phyloP scores from a whole-genome alignment of 1,140 invertebrate species.

The Uloborus diversus region DNA sequence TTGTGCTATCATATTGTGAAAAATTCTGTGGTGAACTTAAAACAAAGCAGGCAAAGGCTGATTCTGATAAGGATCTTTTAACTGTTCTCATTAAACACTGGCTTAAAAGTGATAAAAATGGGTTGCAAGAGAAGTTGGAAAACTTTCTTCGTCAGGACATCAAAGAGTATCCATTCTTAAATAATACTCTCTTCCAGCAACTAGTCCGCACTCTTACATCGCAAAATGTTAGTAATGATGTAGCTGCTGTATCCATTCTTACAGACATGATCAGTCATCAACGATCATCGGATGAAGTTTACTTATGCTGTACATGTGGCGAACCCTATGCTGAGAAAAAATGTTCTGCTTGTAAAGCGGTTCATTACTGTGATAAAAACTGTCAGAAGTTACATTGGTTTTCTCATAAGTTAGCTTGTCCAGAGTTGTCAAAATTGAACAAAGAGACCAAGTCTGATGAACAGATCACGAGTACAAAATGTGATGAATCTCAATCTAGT shows the following conservation, averaged over 20 bases:
- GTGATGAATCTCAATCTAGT: no score
- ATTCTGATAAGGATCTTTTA: conserved; percentile 60
- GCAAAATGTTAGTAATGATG: conserved; percentile 69
- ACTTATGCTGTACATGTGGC: conserved; percentile 86
- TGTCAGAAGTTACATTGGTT: conserved; percentile 97
- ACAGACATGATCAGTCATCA: conserved; percentile 85
- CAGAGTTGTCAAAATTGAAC: not conserved
- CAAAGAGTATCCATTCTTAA: conserved; percentile 85
- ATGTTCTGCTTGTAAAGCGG: conserved; percentile 94
- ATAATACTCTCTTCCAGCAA: conserved; percentile 86
- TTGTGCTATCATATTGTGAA: conserved; percentile 74
- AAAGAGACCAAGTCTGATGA: no score
- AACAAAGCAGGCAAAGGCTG: conserved; percentile 67
- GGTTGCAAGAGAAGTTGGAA: conserved; percentile 82
- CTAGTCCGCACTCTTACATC: conserved; percentile 77
- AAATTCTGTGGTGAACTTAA: conserved; percentile 55
- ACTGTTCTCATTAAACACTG: conserved; percentile 67
- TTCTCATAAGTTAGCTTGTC: conserved; percentile 88
- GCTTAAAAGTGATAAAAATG: conserved; percentile 78
- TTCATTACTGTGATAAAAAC: conserved; percentile 90
- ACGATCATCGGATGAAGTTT: conserved; percentile 75
- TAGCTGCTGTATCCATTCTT: conserved; percentile 77
- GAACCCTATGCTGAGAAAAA: conserved; percentile 89
- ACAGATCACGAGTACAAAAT: no score
- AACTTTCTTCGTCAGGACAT: conserved; percentile 83